These are phyloP conservation scores for Ophioderma brevispina DNA, from an alignment of 35 echinoderm and acorn worm species.

Conservation along the genomic window DNA sequence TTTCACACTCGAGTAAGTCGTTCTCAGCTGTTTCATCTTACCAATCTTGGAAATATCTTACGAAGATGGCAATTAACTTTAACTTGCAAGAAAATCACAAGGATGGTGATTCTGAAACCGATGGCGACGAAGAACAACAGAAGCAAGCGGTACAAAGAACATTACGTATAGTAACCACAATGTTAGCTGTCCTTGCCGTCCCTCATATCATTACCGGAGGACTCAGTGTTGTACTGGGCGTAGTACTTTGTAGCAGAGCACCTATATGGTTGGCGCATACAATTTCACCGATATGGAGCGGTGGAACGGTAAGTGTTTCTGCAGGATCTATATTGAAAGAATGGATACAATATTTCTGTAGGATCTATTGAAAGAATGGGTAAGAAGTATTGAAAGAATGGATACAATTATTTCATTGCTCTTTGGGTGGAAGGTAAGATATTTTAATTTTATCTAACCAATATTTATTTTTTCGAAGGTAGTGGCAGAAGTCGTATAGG, in stretches of 20 bases:
- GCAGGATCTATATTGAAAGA: too few relatives aligned
- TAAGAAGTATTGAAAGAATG: too few relatives aligned
- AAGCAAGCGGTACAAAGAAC: not conserved
- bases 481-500: too few relatives aligned
- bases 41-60: too few relatives aligned
- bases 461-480: too few relatives aligned
- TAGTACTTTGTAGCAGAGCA: slow-evolving; percentile 53
- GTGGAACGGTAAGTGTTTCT: slow-evolving; percentile 66
- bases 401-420: too few relatives aligned
- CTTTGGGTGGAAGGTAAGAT: too few relatives aligned
- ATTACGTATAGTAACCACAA: slow-evolving; percentile 5
- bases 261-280: slow-evolving; percentile 77
- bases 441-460: too few relatives aligned
- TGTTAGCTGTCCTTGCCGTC: slow-evolving; percentile 57
- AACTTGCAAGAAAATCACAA: not conserved
- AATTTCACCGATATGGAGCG: slow-evolving; percentile 79
- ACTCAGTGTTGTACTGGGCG: slow-evolving; percentile 40
- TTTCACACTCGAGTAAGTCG: too few relatives aligned
- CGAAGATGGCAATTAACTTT: not conserved
- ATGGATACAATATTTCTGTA: too few relatives aligned
- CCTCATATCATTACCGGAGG: slow-evolving; percentile 61
- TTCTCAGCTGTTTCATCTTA: too few relatives aligned
- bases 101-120: not conserved
- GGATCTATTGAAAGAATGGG: too few relatives aligned
- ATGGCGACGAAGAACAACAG: not conserved